Conservation (phyloP, 2,797 vertebrate species). For the Scolopax rusticola region DNA sequence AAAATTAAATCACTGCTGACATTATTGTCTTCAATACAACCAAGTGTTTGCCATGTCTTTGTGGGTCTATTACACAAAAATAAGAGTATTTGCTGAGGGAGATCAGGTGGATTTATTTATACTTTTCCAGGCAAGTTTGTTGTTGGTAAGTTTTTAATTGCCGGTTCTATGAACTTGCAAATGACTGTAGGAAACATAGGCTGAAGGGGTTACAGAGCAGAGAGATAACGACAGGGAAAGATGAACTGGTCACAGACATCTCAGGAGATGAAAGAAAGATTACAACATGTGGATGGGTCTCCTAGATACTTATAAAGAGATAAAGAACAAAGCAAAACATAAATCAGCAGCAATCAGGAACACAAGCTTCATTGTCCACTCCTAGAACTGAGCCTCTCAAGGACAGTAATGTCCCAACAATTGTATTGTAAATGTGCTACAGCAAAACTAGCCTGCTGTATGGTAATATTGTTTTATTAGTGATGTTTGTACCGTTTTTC, state of each 20-base stretch:
- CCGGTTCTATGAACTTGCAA: not conserved
- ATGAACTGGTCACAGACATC: constrained; percentile 23
- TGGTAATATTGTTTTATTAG: not conserved
- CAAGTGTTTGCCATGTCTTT: not conserved
- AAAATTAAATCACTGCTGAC: not conserved
- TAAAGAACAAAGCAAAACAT: constrained; percentile 62
- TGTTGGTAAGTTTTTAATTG: not conserved
- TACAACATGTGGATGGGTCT: not conserved
- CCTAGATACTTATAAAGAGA: constrained; percentile 11
- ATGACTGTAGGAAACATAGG: not conserved
- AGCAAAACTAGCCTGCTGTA: not conserved
- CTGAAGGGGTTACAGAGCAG: not conserved
- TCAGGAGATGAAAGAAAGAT: constrained; percentile 54
- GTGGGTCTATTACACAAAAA: not conserved
- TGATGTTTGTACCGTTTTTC: constrained; percentile 2
- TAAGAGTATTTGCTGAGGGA: not conserved
- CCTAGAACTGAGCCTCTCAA: not conserved
- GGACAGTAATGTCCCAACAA: not conserved
- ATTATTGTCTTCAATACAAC: not conserved
- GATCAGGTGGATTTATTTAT: not conserved
- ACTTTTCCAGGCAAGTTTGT: not conserved
- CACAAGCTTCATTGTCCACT: not conserved
- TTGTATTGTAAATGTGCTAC: not conserved
- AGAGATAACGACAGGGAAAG: not conserved
- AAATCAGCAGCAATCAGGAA: not conserved